These are phyloP conservation scores for Limenitis camilla DNA, from an alignment of 2,888 invertebrate species.

Conservation along the genomic window DNA sequence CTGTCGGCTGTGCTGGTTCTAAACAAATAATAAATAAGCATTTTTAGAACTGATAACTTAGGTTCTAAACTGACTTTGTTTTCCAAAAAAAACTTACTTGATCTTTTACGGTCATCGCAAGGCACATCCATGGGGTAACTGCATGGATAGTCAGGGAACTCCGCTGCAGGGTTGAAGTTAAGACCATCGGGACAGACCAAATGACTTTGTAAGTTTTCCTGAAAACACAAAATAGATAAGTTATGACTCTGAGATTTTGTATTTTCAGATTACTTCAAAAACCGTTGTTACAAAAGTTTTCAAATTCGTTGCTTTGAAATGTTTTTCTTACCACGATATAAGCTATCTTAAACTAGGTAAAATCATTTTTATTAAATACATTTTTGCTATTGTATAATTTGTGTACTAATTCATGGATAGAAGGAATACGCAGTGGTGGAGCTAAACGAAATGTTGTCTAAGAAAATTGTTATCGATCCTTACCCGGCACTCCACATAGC, in stretches of 20 bases:
- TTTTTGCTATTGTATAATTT: too few relatives aligned
- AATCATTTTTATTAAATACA: too few relatives aligned
- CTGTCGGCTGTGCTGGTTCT: conserved; percentile 80
- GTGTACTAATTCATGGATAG: too few relatives aligned
- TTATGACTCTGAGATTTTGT: too few relatives aligned
- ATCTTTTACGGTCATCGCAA: conserved; percentile 75
- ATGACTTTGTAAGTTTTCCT: conserved; percentile 77
- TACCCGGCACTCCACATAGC: conserved; percentile 75
- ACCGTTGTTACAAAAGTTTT: too few relatives aligned
- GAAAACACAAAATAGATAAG: conserved; percentile 8
- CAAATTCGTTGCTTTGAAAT: neutral
- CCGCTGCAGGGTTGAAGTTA: conserved; percentile 77
- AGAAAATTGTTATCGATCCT: conserved; percentile 19
- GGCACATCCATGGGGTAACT: conserved; percentile 83
- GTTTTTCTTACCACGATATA: too few relatives aligned
- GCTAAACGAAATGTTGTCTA: too few relatives aligned
- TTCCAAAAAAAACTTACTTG: conserved; percentile 26
- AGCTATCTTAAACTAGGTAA: too few relatives aligned
- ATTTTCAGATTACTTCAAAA: neutral
- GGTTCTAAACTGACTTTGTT: neutral
- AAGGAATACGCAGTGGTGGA: too few relatives aligned
- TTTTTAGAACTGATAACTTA: neutral
- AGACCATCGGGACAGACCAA: conserved; percentile 83
- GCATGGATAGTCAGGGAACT: conserved; percentile 78
- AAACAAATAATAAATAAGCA: conserved; percentile 12